Evolutionary conservation across 1,140 invertebrate genomes (phyloP).

Genomic region (Neodiprion fabricii): DNA sequence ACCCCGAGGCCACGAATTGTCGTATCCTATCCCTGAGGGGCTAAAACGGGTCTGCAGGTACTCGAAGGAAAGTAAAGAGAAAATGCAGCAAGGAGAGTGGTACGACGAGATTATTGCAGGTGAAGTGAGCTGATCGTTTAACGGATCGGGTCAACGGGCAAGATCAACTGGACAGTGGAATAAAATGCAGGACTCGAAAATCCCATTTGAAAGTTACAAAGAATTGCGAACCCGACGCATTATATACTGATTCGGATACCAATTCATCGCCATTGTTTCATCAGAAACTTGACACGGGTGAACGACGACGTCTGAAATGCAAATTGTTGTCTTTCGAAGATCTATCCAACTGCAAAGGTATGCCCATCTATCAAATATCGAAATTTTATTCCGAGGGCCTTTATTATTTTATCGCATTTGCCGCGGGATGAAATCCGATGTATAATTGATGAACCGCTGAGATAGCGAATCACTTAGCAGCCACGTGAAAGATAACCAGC

Average conservation of each 20-base stretch:
- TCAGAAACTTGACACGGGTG: too few relatives aligned
- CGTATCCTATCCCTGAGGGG: neutral
- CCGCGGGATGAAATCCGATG: neutral
- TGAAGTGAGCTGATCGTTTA: neutral
- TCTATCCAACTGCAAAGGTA: too few relatives aligned
- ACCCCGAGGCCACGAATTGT: neutral
- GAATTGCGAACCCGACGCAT: too few relatives aligned
- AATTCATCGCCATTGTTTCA: too few relatives aligned
- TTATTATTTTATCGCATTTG: too few relatives aligned
- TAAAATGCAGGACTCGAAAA: too few relatives aligned
- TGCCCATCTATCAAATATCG: too few relatives aligned
- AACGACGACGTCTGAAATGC: too few relatives aligned
- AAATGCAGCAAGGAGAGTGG: neutral
- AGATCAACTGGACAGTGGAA: neutral
- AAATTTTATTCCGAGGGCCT: too few relatives aligned
- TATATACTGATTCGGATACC: too few relatives aligned
- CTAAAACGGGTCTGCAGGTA: neutral
- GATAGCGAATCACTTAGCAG: neutral
- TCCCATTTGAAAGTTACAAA: too few relatives aligned
- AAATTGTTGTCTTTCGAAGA: too few relatives aligned
- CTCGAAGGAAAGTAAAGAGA: slow-evolving; percentile 4
- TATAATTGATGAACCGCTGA: neutral
- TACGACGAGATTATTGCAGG: neutral
- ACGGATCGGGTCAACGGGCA: neutral
- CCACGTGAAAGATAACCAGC: neutral